phyloP scores from a whole-genome alignment of 2,113 vertebrate species.

The Tenebrosternarchus preto region DNA sequence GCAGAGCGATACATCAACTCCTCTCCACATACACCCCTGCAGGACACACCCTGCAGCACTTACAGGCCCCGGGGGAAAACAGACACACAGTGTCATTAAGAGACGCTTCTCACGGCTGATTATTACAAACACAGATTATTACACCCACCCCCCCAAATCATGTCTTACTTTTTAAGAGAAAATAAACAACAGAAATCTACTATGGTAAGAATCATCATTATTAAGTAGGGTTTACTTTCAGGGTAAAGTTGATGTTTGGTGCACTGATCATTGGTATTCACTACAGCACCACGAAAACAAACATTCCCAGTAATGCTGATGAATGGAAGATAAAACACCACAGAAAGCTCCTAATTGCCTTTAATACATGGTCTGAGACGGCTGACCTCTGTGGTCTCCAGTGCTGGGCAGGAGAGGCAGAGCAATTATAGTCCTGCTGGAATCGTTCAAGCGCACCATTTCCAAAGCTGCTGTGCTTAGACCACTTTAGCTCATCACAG shows the following conservation, averaged over 20 bases:
- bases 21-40: constrained; percentile 82
- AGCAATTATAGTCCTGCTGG: constrained; percentile 44
- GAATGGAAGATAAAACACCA: constrained; percentile 27
- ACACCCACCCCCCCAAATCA: too few relatives aligned
- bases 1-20: constrained; percentile 87
- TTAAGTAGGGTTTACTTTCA: background rate
- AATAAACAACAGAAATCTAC: too few relatives aligned
- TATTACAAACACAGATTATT: too few relatives aligned
- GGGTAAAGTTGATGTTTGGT: background rate
- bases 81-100: too few relatives aligned
- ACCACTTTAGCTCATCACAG: constrained; percentile 36
- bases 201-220: too few relatives aligned
- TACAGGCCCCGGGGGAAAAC: background rate
- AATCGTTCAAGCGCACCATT: constrained; percentile 29
- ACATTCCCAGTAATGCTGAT: constrained; percentile 17
- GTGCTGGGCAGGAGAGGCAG: background rate
- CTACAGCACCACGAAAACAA: constrained; percentile 14
- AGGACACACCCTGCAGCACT: background rate
- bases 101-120: too few relatives aligned
- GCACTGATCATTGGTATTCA: constrained; percentile 34
- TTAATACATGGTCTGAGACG: constrained; percentile 47
- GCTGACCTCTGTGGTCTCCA: constrained; percentile 44
- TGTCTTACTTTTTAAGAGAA: too few relatives aligned
- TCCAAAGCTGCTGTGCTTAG: constrained; percentile 21
- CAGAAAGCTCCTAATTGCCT: constrained; percentile 35